These are phyloP conservation scores for Bradypus variegatus DNA, from an alignment of 2,797 vertebrate species.

Conservation along the genomic window DNA sequence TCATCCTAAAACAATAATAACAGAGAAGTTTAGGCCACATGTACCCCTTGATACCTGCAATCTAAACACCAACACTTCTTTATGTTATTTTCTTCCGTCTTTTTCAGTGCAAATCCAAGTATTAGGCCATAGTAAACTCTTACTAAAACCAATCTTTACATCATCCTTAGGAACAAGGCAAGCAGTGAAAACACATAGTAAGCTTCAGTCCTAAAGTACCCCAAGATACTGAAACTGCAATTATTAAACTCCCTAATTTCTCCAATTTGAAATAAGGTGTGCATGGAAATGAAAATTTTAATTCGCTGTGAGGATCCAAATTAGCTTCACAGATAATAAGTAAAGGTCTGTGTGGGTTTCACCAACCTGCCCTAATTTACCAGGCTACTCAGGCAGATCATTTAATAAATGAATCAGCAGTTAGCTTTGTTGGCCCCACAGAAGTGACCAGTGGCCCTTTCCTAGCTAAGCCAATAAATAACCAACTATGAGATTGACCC, in stretches of 20 bases:
- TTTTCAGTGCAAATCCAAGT: neutral
- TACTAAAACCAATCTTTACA: neutral
- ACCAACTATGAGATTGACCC: neutral
- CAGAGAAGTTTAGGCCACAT: neutral
- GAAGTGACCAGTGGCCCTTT: neutral
- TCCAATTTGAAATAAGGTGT: conserved; percentile 5
- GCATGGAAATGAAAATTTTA: conserved; percentile 26
- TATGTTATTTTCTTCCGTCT: neutral
- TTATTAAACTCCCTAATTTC: conserved; percentile 22
- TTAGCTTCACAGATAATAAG: conserved; percentile 34
- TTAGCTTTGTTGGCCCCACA: neutral
- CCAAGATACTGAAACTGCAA: conserved; percentile 19
- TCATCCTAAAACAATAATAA: neutral
- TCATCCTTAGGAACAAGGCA: conserved; percentile 13
- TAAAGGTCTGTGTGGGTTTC: conserved; percentile 11
- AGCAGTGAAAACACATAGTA: neutral
- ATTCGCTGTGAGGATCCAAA: conserved; percentile 39
- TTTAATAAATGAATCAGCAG: conserved; percentile 2
- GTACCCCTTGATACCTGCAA: neutral
- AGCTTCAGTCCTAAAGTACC: neutral
- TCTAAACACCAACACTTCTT: neutral
- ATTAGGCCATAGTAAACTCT: neutral
- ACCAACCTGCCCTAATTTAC: neutral
- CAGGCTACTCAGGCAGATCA: neutral
- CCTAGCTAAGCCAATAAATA: conserved; percentile 19